These are phyloP conservation scores for Drosophila maculinotata DNA, from an alignment of 2,888 invertebrate genomes.

Conservation along the genomic window DNA sequence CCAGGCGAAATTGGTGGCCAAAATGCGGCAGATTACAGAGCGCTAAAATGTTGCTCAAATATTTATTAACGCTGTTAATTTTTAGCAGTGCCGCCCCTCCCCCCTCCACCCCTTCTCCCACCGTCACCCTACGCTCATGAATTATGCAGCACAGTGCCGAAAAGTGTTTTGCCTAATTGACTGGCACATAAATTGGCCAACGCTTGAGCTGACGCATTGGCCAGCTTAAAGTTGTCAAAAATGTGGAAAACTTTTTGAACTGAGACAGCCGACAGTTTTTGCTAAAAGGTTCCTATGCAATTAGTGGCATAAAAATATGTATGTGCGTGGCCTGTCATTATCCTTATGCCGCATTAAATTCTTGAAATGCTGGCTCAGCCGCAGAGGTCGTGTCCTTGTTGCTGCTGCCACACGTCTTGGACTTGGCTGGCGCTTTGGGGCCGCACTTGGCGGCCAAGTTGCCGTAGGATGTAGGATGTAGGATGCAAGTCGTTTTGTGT, in stretches of 20 bases:
- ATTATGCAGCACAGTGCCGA: conserved; percentile 47
- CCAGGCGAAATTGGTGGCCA: conserved; percentile 76
- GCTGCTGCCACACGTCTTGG: conserved; percentile 28
- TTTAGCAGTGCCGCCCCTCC: conserved; percentile 15
- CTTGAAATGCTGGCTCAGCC: background rate
- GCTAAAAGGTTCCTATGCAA: conserved; percentile 28
- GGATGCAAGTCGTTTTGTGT: conserved; percentile 14
- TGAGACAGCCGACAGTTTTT: background rate
- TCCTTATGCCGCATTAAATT: conserved; percentile 14
- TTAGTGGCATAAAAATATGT: conserved; percentile 9
- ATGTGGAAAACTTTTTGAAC: conserved; percentile 1
- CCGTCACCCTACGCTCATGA: conserved; percentile 30
- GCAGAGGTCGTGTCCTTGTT: conserved; percentile 34
- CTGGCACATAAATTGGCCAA: conserved; percentile 18
- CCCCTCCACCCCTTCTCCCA: background rate
- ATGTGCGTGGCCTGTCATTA: conserved; percentile 23
- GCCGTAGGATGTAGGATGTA: conserved; percentile 5
- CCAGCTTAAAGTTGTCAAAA: conserved; percentile 14
- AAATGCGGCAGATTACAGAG: conserved; percentile 77
- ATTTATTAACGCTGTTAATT: conserved; percentile 72
- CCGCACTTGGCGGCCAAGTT: conserved; percentile 58
- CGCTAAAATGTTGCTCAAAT: conserved; percentile 69
- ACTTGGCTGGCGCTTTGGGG: conserved; percentile 30
- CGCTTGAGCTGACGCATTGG: conserved; percentile 5
- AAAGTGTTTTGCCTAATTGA: conserved; percentile 56